phyloP scores from a whole-genome alignment of 1,140 invertebrate species.

The Acromyrmex charruanus region DNA sequence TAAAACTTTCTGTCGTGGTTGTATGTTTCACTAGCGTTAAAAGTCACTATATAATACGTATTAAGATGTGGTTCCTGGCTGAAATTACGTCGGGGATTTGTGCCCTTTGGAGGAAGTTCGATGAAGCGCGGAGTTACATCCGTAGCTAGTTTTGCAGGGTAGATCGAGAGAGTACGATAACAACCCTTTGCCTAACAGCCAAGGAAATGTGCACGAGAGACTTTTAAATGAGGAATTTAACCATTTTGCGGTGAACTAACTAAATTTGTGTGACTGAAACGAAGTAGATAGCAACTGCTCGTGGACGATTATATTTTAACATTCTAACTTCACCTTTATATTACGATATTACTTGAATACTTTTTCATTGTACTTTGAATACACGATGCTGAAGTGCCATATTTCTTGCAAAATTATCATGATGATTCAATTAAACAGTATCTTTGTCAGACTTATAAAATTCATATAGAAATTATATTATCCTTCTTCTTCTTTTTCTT shows the following conservation, averaged over 20 bases:
- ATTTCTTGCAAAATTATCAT: not conserved
- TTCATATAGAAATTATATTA: not conserved
- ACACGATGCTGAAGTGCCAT: not conserved
- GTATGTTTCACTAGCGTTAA: conserved; percentile 22
- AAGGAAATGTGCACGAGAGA: conserved; percentile 39
- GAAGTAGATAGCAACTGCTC: conserved; percentile 32
- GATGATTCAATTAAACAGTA: not conserved
- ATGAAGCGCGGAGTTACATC: conserved; percentile 63
- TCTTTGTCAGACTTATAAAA: not conserved
- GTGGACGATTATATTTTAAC: conserved; percentile 23
- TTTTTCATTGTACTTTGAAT: conserved; percentile 34
- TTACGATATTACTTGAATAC: not conserved
- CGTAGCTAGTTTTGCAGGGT: conserved; percentile 44
- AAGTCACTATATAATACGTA: conserved; percentile 68
- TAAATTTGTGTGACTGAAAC: conserved; percentile 38
- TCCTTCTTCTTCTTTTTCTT: not conserved
- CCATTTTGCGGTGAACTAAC: conserved; percentile 54
- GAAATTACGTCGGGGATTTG: conserved; percentile 67
- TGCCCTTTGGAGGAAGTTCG: conserved; percentile 64
- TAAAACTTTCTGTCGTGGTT: conserved; percentile 12
- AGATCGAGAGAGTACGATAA: conserved; percentile 63
- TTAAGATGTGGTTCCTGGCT: conserved; percentile 62
- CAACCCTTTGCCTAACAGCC: conserved; percentile 61
- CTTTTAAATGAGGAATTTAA: conserved; percentile 60
- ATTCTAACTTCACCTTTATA: not conserved